phyloP scores from a whole-genome alignment of 2,888 invertebrate genomes.

The Phaonia tiefii region DNA sequence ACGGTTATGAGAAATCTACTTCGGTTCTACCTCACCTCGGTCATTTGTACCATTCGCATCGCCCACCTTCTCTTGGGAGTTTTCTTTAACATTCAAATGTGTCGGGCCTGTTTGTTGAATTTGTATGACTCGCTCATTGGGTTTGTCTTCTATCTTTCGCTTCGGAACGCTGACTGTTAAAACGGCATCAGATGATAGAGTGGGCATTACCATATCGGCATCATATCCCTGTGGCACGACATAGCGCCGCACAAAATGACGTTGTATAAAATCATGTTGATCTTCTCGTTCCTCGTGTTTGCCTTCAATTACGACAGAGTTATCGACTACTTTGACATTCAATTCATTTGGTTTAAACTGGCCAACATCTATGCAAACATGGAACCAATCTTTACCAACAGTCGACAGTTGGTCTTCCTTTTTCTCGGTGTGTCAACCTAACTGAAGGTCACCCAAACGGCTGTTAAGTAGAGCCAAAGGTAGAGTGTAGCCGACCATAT shows the following conservation, averaged over 20 bases:
- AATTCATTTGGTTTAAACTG: slow-evolving; percentile 89
- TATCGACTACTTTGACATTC: slow-evolving; percentile 88
- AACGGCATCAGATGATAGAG: slow-evolving; percentile 88
- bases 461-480: slow-evolving; percentile 60
- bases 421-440: slow-evolving; percentile 47
- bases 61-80: slow-evolving; percentile 74
- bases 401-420: slow-evolving; percentile 50
- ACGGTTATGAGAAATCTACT: no score
- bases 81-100: slow-evolving; percentile 81
- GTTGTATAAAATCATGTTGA: slow-evolving; percentile 87
- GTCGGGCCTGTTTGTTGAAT: slow-evolving; percentile 84
- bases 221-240: slow-evolving; percentile 89
- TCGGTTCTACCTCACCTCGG: slow-evolving; percentile 68
- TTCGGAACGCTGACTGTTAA: slow-evolving; percentile 86
- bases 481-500: slow-evolving; percentile 56
- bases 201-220: slow-evolving; percentile 86
- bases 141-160: slow-evolving; percentile 73
- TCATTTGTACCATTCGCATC: slow-evolving; percentile 66
- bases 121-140: slow-evolving; percentile 82
- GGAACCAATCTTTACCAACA: slow-evolving; percentile 84
- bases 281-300: slow-evolving; percentile 89
- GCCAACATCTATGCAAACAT: slow-evolving; percentile 87
- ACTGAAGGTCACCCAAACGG: slow-evolving; percentile 59
- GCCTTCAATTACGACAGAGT: slow-evolving; percentile 87
- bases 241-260: slow-evolving; percentile 89